Base-by-base conservation (phyloP, 2,888 invertebrate genomes). In the Eumacrocentrus americanus region DNA sequence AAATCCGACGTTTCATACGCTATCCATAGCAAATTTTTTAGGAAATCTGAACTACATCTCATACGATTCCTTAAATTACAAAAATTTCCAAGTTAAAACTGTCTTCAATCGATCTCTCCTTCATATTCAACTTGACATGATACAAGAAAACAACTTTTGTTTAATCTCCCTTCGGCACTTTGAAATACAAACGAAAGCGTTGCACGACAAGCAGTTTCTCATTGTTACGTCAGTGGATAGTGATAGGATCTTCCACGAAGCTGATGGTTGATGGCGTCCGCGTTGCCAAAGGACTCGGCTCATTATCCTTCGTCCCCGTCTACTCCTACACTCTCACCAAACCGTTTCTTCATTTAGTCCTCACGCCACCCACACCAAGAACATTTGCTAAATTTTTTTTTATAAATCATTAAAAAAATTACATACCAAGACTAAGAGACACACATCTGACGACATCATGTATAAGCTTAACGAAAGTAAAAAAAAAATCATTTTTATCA, bases 121-220 rank as follows among this genome's bases (percentile, higher is more conserved):
- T n/a, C n/a, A n/a, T n/a, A n/a, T n/a, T n/a, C n/a, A n/a, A n/a
- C n/a, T n/a, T n/a, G n/a, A n/a, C n/a, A n/a, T n/a, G n/a, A n/a
- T n/a, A n/a, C n/a, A n/a, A n/a, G n/a, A n/a, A n/a, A n/a, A n/a
- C n/a, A n/a, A 29, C 29, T 29, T 11, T 29, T 9, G 3, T 18
- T 37, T 37, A 44, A 7, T 18, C 20, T 56, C 12, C 22, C 37
- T 6, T 37, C 20, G n/a, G 3, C 6, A n/a, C n/a, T n/a, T n/a
- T n/a, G 16, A 22, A 18, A 38, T 25, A 66, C 70, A 69, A 73
- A 76, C 69, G 73, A 77, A 74, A 75, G 74, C 72, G 70, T 73
- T 74, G 72, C 73, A 70, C 71, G 70, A 72, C 70, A 55, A 57
- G 69, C 65, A 76, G 76, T 77, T 77, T 77, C 77, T 76, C 75